Evolutionary conservation across 2,797 vertebrate species (phyloP).

Genomic region (Muscicapa comitata): DNA sequence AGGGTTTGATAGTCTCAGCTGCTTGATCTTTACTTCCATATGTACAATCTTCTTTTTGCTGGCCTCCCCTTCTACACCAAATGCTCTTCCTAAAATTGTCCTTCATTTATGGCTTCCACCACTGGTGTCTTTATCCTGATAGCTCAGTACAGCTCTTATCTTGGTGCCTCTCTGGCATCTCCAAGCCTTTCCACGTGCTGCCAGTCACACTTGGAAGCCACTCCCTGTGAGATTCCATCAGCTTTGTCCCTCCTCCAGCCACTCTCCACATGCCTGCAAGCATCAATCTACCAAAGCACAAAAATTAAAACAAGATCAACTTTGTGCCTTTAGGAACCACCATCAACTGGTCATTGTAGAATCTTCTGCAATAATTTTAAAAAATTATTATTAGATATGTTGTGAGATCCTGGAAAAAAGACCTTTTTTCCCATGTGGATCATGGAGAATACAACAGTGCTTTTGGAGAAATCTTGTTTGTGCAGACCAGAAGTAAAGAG

Average conservation of each 20-base stretch:
- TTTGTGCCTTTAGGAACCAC: background rate
- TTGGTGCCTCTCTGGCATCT: background rate
- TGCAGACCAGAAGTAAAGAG: background rate
- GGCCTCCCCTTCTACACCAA: background rate
- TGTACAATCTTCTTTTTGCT: background rate
- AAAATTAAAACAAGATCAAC: background rate
- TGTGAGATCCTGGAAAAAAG: background rate
- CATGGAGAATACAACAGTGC: background rate
- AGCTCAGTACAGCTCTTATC: background rate
- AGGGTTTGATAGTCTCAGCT: background rate
- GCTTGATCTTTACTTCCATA: too few relatives aligned
- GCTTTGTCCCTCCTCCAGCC: background rate
- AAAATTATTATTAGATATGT: background rate
- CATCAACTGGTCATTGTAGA: background rate
- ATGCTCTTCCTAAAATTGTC: background rate
- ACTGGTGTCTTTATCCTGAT: background rate
- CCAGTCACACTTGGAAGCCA: background rate
- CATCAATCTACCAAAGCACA: background rate
- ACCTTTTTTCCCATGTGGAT: accelerated
- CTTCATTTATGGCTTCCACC: background rate
- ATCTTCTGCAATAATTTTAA: accelerated
- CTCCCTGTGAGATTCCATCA: background rate
- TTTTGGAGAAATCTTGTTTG: background rate
- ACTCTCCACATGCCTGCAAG: background rate
- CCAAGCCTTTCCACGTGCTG: background rate